Percentiles rank a stretch among this genome's conserved stretches.
phyloP scores from a whole-genome alignment of 2,797 vertebrate species.

The Cryptoblepharus egeriae region DNA sequence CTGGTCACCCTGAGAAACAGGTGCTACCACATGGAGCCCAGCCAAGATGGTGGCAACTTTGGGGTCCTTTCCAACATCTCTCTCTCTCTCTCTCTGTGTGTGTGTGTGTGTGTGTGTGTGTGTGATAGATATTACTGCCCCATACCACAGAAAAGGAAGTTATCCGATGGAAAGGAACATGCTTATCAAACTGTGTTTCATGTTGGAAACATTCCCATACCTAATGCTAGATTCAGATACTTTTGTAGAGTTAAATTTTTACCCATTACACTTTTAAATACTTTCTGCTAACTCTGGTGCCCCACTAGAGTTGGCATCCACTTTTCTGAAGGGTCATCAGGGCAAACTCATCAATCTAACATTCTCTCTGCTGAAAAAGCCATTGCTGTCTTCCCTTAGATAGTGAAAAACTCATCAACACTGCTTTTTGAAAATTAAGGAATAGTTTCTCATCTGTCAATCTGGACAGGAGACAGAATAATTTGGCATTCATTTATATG shows the following conservation, averaged over 20 bases:
- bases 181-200: background rate
- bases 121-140: too few relatives aligned
- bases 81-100: too few relatives aligned
- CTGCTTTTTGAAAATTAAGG: slow-evolving; percentile 63
- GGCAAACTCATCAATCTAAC: slow-evolving; percentile 60
- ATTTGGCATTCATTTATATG: slow-evolving; percentile 59
- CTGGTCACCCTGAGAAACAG: too few relatives aligned
- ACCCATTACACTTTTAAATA: slow-evolving; percentile 58
- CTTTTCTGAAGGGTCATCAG: slow-evolving; percentile 52
- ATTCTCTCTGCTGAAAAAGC: slow-evolving; percentile 54
- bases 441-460: slow-evolving; percentile 60
- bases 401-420: slow-evolving; percentile 53
- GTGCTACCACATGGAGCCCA: too few relatives aligned
- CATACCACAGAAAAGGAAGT: too few relatives aligned
- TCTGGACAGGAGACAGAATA: slow-evolving; percentile 67
- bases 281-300: slow-evolving; percentile 48
- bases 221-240: slow-evolving; percentile 32
- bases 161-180: too few relatives aligned
- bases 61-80: too few relatives aligned
- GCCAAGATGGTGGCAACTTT: too few relatives aligned
- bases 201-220: slow-evolving; percentile 50
- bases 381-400: slow-evolving; percentile 45
- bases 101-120: too few relatives aligned
- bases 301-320: slow-evolving; percentile 54
- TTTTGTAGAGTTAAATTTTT: slow-evolving; percentile 33